Evolutionary conservation across 2,888 invertebrate genomes (phyloP).

Genomic region (Carterocephalus palaemon): DNA sequence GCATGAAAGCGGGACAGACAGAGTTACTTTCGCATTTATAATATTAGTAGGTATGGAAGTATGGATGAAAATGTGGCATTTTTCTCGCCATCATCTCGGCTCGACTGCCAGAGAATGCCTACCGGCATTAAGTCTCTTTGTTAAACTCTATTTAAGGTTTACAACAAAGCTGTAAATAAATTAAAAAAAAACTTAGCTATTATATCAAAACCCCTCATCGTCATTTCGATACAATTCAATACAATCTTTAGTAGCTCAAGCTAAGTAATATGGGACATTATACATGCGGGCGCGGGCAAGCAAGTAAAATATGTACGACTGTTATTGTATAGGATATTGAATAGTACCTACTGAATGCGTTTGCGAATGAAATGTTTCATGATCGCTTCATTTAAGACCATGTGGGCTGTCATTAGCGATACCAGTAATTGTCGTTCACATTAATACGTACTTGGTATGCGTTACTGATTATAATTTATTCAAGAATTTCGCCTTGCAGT

Average conservation of each 20-base stretch:
- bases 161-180: background rate
- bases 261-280: constrained; percentile 9
- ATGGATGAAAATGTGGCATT: no score
- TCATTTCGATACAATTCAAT: no score
- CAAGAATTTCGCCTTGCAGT: no score
- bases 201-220: background rate
- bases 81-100: no score
- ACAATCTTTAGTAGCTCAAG: constrained; percentile 6
- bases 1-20: no score
- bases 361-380: constrained; percentile 42
- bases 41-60: no score
- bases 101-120: no score
- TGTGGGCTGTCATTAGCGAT: constrained; percentile 33
- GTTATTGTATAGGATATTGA: constrained; percentile 14
- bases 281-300: constrained; percentile 22
- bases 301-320: constrained; percentile 14
- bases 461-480: no score
- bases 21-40: no score
- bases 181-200: no score
- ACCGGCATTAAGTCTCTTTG: no score
- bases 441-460: constrained; percentile 2
- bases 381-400: constrained; percentile 33
- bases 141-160: no score
- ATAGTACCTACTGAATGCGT: constrained; percentile 28
- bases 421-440: constrained; percentile 33